These are phyloP conservation scores for Heterotilapia buettikoferi DNA, from an alignment of 2,113 vertebrate genomes.

Conservation along the genomic window DNA sequence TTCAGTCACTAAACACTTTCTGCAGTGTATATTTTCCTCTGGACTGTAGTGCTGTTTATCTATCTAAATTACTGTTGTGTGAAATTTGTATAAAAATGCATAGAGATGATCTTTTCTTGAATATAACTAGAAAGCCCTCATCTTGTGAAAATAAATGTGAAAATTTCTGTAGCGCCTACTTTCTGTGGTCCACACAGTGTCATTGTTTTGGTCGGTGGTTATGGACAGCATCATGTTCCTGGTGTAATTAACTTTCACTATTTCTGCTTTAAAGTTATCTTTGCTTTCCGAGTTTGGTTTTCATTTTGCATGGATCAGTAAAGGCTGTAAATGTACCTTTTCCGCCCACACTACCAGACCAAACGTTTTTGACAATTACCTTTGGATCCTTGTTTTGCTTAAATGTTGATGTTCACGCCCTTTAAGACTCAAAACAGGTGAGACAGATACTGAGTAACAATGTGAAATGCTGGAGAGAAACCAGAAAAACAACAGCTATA, in stretches of 20 bases:
- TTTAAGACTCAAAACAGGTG: background rate
- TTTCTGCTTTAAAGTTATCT: background rate
- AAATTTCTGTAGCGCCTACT: fast-evolving
- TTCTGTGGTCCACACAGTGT: background rate
- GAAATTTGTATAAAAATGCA: background rate
- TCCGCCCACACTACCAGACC: background rate
- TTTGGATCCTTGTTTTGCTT: background rate
- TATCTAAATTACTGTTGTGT: background rate
- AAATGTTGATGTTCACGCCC: background rate
- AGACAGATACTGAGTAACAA: background rate
- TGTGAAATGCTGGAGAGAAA: background rate
- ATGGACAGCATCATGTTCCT: background rate
- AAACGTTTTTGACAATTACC: background rate
- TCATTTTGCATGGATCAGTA: background rate
- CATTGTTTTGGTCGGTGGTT: background rate
- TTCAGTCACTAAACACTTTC: fast-evolving
- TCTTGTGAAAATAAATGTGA: background rate
- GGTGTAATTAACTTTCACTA: background rate
- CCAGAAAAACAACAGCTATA: background rate
- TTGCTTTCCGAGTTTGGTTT: background rate
- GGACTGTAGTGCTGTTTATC: background rate
- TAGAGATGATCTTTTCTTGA: background rate
- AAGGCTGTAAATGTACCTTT: background rate
- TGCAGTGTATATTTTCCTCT: background rate
- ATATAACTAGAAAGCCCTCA: background rate